These are phyloP conservation scores for Antitype chi DNA, from an alignment of 2,888 invertebrate species.

Conservation along the genomic window DNA sequence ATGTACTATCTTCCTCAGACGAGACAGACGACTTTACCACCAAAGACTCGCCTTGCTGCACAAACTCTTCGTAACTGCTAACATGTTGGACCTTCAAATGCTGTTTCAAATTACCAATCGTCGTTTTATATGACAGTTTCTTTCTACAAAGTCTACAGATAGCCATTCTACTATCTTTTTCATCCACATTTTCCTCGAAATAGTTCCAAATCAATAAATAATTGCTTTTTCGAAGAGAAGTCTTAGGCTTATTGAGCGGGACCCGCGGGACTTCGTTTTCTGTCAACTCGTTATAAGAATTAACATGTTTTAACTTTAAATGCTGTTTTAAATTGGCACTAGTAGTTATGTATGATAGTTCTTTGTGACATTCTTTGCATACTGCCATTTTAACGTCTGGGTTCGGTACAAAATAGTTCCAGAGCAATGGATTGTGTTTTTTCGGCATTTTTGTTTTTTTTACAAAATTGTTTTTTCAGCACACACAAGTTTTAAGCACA, in stretches of 20 bases:
- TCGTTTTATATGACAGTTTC: conserved; percentile 24
- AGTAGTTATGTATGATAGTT: conserved; percentile 30
- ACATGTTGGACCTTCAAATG: background rate
- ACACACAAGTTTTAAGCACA: background rate
- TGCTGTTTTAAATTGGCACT: conserved; percentile 12
- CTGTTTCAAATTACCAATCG: conserved; percentile 25
- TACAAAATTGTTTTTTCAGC: background rate
- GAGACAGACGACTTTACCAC: background rate
- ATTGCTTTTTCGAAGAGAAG: accelerated
- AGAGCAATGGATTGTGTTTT: background rate
- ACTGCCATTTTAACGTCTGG: conserved; percentile 1
- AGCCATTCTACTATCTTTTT: background rate
- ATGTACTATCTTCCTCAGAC: background rate
- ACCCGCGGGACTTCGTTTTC: accelerated
- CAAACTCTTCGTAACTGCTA: conserved; percentile 3
- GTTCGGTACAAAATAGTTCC: conserved; percentile 17
- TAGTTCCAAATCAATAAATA: conserved; percentile 23
- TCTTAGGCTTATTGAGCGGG: background rate
- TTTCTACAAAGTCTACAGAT: conserved; percentile 23
- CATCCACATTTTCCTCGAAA: background rate
- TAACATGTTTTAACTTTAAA: conserved; percentile 12
- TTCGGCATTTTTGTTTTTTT: conserved; percentile 20
- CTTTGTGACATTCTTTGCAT: conserved; percentile 25
- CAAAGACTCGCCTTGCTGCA: background rate
- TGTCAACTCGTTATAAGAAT: background rate